These are phyloP conservation scores for Ectemnius cavifrons DNA, from an alignment of 2,888 invertebrate genomes.

Conservation along the genomic window DNA sequence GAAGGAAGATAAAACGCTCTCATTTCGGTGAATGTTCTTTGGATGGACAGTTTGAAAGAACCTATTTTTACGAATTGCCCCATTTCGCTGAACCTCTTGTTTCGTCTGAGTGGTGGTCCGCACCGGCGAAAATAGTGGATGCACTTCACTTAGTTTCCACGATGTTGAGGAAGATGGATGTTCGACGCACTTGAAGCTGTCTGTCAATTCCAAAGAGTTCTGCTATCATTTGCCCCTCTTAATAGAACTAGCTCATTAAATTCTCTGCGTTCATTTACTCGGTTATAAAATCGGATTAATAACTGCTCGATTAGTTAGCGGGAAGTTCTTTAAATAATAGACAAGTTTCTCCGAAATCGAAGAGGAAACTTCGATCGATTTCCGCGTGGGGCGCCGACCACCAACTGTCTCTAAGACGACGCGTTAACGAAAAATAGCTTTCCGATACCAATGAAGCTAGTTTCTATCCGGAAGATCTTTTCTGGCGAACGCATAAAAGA, in stretches of 20 bases:
- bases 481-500: too few relatives aligned
- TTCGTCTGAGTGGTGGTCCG: too few relatives aligned
- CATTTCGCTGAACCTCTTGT: not conserved
- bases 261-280: too few relatives aligned
- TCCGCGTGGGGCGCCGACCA: slow-evolving; percentile 23
- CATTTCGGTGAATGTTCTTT: too few relatives aligned
- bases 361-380: slow-evolving; percentile 25
- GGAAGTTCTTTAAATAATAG: too few relatives aligned
- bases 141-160: not conserved
- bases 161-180: slow-evolving; percentile 1
- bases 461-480: slow-evolving; percentile 17
- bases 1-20: too few relatives aligned
- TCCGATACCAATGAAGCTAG: slow-evolving; percentile 37
- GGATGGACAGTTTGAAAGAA: not conserved
- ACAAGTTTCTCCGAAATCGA: not conserved
- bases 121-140: not conserved
- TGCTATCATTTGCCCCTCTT: too few relatives aligned
- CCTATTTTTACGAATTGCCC: not conserved
- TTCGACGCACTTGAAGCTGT: too few relatives aligned
- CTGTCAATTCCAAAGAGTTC: too few relatives aligned
- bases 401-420: slow-evolving; percentile 21
- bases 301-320: too few relatives aligned
- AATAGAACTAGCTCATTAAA: too few relatives aligned
- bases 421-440: slow-evolving; percentile 49
- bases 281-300: too few relatives aligned